Conservation (phyloP, 2,888 invertebrate genomes). For the Macrophya annulata region DNA sequence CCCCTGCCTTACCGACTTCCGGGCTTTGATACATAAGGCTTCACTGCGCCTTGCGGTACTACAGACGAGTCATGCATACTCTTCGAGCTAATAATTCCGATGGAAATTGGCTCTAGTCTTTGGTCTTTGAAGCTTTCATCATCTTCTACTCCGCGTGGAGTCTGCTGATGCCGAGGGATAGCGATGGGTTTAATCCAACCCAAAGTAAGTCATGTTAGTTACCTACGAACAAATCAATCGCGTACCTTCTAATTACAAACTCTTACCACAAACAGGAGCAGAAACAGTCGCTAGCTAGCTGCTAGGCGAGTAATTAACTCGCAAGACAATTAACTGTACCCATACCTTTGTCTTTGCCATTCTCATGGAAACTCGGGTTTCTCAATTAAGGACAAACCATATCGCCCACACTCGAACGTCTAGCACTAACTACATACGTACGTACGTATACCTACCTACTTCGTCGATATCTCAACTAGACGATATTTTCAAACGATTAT, state of each 20-base stretch:
- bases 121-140: slow-evolving; percentile 51
- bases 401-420: slow-evolving; percentile 36
- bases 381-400: slow-evolving; percentile 51
- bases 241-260: slow-evolving; percentile 45
- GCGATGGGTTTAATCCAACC: slow-evolving; percentile 31
- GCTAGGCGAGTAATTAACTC: slow-evolving; percentile 48
- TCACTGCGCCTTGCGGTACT: slow-evolving; percentile 41
- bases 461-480: slow-evolving; percentile 37
- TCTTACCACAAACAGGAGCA: slow-evolving; percentile 40
- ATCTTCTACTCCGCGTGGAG: slow-evolving; percentile 45
- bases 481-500: slow-evolving; percentile 39
- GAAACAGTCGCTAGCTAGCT: slow-evolving; percentile 39
- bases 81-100: slow-evolving; percentile 68
- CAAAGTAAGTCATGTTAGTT: not conserved
- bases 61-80: slow-evolving; percentile 56
- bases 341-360: slow-evolving; percentile 39
- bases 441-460: not conserved
- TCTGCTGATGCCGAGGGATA: not conserved
- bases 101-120: slow-evolving; percentile 66
- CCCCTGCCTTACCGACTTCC: slow-evolving; percentile 66
- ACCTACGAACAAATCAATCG: slow-evolving; percentile 43
- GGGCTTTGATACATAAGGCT: slow-evolving; percentile 59
- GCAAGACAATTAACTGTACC: slow-evolving; percentile 44
- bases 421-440: not conserved
- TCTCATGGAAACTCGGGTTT: slow-evolving; percentile 41